Conservation (phyloP, 2,113 vertebrate genomes). For the Gasterosteus aculeatus region DNA sequence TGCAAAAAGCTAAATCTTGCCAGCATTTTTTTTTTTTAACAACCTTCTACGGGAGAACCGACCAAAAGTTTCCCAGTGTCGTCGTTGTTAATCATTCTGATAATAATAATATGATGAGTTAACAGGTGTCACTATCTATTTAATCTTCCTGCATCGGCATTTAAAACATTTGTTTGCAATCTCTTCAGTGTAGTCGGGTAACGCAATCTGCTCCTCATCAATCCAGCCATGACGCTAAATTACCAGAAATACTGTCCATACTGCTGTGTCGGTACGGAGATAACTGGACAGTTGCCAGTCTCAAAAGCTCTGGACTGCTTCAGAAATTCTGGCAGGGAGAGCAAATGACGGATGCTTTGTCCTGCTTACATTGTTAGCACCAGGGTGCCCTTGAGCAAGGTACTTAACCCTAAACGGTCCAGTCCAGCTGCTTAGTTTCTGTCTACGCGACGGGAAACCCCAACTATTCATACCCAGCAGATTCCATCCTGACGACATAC, state of each 20-base stretch:
- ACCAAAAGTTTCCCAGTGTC: slow-evolving; percentile 19
- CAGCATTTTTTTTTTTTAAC: neutral
- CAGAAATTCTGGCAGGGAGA: slow-evolving; percentile 22
- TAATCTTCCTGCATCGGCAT: slow-evolving; percentile 7
- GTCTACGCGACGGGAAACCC: neutral
- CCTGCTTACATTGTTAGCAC: slow-evolving; percentile 25
- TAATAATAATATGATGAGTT: slow-evolving; percentile 6
- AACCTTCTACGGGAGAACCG: neutral
- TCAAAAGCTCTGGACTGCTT: slow-evolving; percentile 44
- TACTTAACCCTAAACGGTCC: slow-evolving; percentile 43
- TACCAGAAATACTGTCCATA: slow-evolving; percentile 36
- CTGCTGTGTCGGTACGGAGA: slow-evolving; percentile 33
- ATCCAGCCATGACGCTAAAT: slow-evolving; percentile 43
- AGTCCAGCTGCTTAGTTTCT: slow-evolving; percentile 9
- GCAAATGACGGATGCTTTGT: slow-evolving; percentile 40
- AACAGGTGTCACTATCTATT: neutral
- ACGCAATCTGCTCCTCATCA: slow-evolving; percentile 24
- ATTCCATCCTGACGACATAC: neutral
- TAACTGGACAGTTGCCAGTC: slow-evolving; percentile 45
- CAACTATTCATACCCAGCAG: neutral
- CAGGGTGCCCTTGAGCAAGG: slow-evolving; percentile 54
- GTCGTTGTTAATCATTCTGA: neutral
- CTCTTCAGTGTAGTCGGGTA: neutral
- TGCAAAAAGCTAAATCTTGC: slow-evolving; percentile 6
- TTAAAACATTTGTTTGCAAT: slow-evolving; percentile 1